These are phyloP conservation scores for Enoplolaimus lenunculus DNA, from an alignment of 2,888 invertebrate genomes.

Conservation along the genomic window DNA sequence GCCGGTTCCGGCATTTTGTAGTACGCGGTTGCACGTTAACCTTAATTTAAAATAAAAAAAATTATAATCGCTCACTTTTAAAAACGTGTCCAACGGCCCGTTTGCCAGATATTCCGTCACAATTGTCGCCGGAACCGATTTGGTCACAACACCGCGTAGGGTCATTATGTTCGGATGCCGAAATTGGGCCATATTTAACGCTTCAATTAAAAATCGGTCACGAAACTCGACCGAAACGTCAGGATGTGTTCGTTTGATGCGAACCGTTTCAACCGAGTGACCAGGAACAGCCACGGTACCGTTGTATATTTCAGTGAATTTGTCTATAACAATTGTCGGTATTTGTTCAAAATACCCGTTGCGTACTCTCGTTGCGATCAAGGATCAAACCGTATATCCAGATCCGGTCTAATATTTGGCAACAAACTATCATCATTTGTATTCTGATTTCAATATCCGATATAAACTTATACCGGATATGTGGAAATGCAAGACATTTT, in stretches of 20 bases:
- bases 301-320: conserved; percentile 96
- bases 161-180: conserved; percentile 98
- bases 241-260: conserved; percentile 82
- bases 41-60: no score
- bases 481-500: no score
- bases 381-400: no score
- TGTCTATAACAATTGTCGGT: no score
- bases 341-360: no score
- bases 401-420: no score
- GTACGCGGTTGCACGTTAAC: no score
- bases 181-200: conserved; percentile 99
- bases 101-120: conserved; percentile 99
- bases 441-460: no score
- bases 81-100: conserved; percentile 88
- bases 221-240: conserved; percentile 77
- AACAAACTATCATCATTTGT: no score
- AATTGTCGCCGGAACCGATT: conserved; percentile 62
- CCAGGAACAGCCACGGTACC: conserved; percentile 40
- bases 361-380: no score
- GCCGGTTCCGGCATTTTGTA: no score
- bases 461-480: no score
- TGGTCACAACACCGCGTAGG: conserved; percentile 50
- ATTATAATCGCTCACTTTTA: conserved; percentile 58
- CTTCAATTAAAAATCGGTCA: conserved; percentile 93
- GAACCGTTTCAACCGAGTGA: conserved; percentile 65